Evolutionary conservation across 1,140 invertebrate genomes (phyloP).

Genomic region (Drosophila nikananu): DNA sequence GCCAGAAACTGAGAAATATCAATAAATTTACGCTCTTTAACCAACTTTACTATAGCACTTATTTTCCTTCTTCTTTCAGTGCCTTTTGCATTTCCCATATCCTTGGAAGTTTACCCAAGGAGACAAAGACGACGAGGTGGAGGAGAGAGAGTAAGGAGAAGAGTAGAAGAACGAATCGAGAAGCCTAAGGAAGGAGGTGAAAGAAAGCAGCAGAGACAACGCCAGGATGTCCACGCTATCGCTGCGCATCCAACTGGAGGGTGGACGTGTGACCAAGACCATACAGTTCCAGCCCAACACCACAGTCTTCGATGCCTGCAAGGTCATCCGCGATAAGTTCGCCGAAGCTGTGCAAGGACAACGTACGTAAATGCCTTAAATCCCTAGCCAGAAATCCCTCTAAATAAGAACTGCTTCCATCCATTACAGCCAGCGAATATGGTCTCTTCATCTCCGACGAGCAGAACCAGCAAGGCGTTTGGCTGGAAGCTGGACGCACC

Average conservation of each 20-base stretch:
- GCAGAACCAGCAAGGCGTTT: conserved; percentile 98
- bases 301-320: conserved; percentile 97
- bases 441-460: conserved; percentile 98
- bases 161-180: conserved; percentile 30
- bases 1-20: neutral
- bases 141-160: conserved; percentile 35
- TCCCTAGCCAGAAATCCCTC: neutral
- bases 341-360: conserved; percentile 94
- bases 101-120: conserved; percentile 62
- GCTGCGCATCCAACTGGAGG: conserved; percentile 96
- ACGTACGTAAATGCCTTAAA: conserved; percentile 87
- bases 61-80: conserved; percentile 47
- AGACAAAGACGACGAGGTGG: conserved; percentile 58
- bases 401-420: neutral
- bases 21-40: neutral
- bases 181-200: conserved; percentile 21
- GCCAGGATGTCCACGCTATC: conserved; percentile 89
- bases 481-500: conserved; percentile 96
- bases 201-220: conserved; percentile 33
- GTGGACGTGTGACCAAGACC: conserved; percentile 97
- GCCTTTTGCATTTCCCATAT: conserved; percentile 77
- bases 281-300: conserved; percentile 98
- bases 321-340: conserved; percentile 97
- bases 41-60: neutral
- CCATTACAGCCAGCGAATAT: conserved; percentile 95